Evolutionary conservation across 2,888 invertebrate genomes (phyloP).

Genomic region (Drosophila eohydei): DNA sequence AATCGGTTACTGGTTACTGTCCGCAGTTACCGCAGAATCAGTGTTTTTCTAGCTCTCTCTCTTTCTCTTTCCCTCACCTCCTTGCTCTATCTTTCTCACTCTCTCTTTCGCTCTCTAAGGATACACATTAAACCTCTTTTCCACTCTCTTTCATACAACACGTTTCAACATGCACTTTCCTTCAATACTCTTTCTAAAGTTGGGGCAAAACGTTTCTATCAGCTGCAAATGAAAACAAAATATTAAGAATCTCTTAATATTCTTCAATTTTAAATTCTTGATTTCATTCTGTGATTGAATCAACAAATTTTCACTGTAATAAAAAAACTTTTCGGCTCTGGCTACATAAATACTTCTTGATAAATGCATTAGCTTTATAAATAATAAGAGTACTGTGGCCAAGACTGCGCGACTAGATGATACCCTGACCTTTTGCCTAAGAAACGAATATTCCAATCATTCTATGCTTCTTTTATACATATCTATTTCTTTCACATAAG

Average conservation of each 20-base stretch:
- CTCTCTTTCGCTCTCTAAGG: not conserved
- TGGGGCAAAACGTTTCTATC: not conserved
- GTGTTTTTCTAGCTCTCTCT: not conserved
- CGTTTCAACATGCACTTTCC: constrained; percentile 37
- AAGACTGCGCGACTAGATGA: too few relatives aligned
- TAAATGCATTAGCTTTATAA: not conserved
- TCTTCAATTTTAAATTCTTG: not conserved
- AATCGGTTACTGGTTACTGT: constrained; percentile 10
- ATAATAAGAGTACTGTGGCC: too few relatives aligned
- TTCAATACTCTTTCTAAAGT: constrained; percentile 1
- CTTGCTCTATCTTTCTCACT: not conserved
- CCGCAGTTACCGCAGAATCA: constrained; percentile 44
- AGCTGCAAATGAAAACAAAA: not conserved
- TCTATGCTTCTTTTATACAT: too few relatives aligned
- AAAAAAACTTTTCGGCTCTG: not conserved
- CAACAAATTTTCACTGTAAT: not conserved
- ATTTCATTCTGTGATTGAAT: not conserved
- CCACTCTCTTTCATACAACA: constrained; percentile 8
- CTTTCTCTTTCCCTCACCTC: not conserved
- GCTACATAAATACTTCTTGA: not conserved
- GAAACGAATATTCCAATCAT: too few relatives aligned
- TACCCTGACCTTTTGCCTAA: too few relatives aligned
- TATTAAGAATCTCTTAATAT: not conserved
- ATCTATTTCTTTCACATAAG: too few relatives aligned
- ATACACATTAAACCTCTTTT: not conserved